A percentile compares a stretch with the other conserved stretches of the same genome.
Evolutionary conservation across 2,888 invertebrate species (phyloP).

Genomic region (Diadegma fenestrale): DNA sequence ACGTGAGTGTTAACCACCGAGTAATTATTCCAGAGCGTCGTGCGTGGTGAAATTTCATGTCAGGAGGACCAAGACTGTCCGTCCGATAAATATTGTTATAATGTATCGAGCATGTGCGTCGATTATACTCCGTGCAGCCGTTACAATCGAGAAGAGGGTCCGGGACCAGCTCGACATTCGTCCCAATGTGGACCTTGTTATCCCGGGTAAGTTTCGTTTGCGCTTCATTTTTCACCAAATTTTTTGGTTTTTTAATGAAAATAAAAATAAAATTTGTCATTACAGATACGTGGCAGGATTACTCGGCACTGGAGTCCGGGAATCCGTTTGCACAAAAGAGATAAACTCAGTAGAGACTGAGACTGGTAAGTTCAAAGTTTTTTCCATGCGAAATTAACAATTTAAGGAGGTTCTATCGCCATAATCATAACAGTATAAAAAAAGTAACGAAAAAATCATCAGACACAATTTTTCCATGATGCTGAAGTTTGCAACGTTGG

Average conservation of each 20-base stretch:
- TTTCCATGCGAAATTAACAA: not conserved
- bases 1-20: not conserved
- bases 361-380: slow-evolving; percentile 30
- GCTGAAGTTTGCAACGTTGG: no score
- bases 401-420: no score
- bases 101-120: slow-evolving; percentile 71
- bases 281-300: slow-evolving; percentile 69
- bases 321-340: slow-evolving; percentile 62
- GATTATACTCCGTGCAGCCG: slow-evolving; percentile 70
- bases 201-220: slow-evolving; percentile 67
- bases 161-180: slow-evolving; percentile 65
- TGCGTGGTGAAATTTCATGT: slow-evolving; percentile 67
- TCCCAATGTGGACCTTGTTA: slow-evolving; percentile 75
- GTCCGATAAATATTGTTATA: slow-evolving; percentile 73
- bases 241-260: not conserved
- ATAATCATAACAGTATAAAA: no score
- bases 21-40: slow-evolving; percentile 61
- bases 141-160: slow-evolving; percentile 71
- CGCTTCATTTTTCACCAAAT: slow-evolving; percentile 1
- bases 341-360: slow-evolving; percentile 33
- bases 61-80: slow-evolving; percentile 71
- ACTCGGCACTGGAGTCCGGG: slow-evolving; percentile 66
- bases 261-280: slow-evolving; percentile 2
- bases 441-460: no score
- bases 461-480: no score